Conservation (phyloP, 1,140 invertebrate species). For the Asbolus verrucosus region DNA sequence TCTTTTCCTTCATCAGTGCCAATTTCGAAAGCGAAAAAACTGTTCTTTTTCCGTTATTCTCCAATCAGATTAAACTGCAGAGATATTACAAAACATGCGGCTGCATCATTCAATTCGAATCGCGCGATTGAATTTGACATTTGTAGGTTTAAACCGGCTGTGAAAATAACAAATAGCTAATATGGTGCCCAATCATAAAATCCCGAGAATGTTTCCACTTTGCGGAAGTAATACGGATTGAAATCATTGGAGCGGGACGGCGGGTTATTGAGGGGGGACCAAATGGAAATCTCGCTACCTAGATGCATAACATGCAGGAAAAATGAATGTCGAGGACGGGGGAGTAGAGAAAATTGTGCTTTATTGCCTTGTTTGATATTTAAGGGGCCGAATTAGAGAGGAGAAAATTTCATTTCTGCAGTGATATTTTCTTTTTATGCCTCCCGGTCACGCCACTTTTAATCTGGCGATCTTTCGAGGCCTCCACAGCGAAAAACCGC, state of each 20-base stretch:
- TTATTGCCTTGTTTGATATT: constrained; percentile 45
- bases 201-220: constrained; percentile 52
- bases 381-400: constrained; percentile 33
- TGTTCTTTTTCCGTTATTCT: constrained; percentile 12
- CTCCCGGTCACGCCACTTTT: constrained; percentile 43
- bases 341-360: constrained; percentile 34
- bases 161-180: constrained; percentile 57
- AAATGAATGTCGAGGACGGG: constrained; percentile 27
- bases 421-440: constrained; percentile 41
- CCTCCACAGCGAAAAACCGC: constrained; percentile 1
- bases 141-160: constrained; percentile 55
- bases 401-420: constrained; percentile 42
- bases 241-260: constrained; percentile 49
- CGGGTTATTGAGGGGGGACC: background rate
- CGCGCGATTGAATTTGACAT: constrained; percentile 55
- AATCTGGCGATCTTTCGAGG: constrained; percentile 30
- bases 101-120: constrained; percentile 46
- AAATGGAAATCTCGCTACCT: constrained; percentile 21
- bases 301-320: constrained; percentile 24
- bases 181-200: constrained; percentile 55
- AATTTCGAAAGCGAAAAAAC: constrained; percentile 12
- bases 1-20: constrained; percentile 10
- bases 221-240: constrained; percentile 54
- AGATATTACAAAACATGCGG: constrained; percentile 17
- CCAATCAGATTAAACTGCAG: constrained; percentile 19